These are phyloP conservation scores for Caradrina clavipalpis DNA, from an alignment of 2,888 invertebrate genomes.

Conservation along the genomic window DNA sequence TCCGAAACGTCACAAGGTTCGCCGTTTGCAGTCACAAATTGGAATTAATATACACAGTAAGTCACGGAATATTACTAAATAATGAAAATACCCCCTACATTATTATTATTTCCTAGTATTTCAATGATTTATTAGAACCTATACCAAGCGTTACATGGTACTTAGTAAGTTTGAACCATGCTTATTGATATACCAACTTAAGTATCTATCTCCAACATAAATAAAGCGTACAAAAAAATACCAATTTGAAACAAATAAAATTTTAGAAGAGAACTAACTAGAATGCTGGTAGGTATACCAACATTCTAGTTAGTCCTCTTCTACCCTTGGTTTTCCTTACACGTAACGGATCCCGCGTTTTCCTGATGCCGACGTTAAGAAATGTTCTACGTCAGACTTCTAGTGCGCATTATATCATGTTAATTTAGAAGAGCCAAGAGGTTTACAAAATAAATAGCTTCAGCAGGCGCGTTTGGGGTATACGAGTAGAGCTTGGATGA, in stretches of 20 bases:
- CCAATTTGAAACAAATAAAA: conserved; percentile 6
- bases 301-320: conserved; percentile 9
- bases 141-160: conserved; percentile 1
- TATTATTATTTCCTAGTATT: background rate
- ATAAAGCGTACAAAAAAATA: background rate
- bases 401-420: background rate
- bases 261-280: too few species aligned
- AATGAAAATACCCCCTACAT: background rate
- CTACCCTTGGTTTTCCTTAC: conserved; percentile 17
- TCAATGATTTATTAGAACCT: background rate
- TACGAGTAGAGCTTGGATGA: background rate
- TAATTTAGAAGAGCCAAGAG: background rate
- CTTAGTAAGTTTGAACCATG: background rate
- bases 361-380: conserved; percentile 13
- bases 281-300: background rate
- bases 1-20: conserved; percentile 20
- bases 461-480: background rate
- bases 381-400: conserved; percentile 12
- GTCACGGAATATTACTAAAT: conserved; percentile 27
- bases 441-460: background rate
- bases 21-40: conserved; percentile 34
- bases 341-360: background rate
- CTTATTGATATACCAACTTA: background rate
- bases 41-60: conserved; percentile 51
- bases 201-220: too few species aligned